Evolutionary conservation across 1,140 invertebrate species (phyloP).

Genomic region (Cataglyphis hispanica): DNA sequence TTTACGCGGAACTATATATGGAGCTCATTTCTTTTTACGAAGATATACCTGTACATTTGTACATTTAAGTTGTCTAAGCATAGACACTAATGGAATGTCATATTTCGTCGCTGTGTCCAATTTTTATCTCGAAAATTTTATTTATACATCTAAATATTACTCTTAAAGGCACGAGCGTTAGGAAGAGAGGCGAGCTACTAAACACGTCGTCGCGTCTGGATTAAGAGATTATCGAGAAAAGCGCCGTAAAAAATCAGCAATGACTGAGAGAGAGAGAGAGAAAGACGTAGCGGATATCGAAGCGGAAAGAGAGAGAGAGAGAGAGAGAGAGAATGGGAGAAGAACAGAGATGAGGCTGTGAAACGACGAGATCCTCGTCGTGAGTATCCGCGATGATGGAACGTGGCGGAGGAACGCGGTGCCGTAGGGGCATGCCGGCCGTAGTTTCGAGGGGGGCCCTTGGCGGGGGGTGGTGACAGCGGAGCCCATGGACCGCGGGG

Average conservation of each 20-base stretch:
- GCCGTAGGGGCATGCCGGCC: slow-evolving; percentile 69
- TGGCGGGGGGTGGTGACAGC: slow-evolving; percentile 85
- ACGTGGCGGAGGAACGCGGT: slow-evolving; percentile 73
- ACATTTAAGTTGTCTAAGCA: neutral
- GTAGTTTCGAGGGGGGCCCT: slow-evolving; percentile 76
- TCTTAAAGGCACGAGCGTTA: neutral
- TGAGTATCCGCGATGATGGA: slow-evolving; percentile 68
- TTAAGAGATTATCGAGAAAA: slow-evolving; percentile 74
- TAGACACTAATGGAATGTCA: neutral
- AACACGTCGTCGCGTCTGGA: slow-evolving; percentile 49
- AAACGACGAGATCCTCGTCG: slow-evolving; percentile 46
- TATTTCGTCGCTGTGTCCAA: neutral
- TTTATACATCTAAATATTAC: neutral
- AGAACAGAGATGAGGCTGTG: neutral
- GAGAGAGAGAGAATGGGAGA: neutral
- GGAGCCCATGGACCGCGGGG: slow-evolving; percentile 81
- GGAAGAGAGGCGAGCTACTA: neutral
- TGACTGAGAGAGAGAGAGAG: slow-evolving; percentile 12
- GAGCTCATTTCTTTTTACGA: neutral
- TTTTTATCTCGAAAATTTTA: neutral
- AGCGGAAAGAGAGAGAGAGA: neutral
- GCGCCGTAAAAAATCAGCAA: slow-evolving; percentile 55
- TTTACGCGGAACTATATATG: slow-evolving; percentile 32
- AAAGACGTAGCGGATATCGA: slow-evolving; percentile 1
- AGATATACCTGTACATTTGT: neutral